Percentiles rank a stretch among this genome's conserved stretches.
phyloP scores from a whole-genome alignment of 2,888 invertebrate genomes.

The Tenthredo amoena region DNA sequence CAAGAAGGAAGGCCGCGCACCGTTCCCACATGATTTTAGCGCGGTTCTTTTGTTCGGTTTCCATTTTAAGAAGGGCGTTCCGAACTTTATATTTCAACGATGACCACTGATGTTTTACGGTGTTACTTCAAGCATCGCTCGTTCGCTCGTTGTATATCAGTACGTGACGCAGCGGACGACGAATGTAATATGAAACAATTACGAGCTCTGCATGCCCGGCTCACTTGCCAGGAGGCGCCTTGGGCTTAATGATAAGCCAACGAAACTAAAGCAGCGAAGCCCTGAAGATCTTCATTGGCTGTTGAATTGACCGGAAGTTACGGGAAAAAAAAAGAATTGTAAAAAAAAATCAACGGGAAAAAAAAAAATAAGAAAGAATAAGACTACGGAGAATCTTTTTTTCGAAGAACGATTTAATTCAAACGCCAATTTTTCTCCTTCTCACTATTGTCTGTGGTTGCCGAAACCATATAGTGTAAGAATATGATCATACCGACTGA shows the following conservation, averaged over 20 bases:
- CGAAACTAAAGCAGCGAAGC: background rate
- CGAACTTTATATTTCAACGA: conserved; percentile 17
- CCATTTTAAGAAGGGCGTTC: conserved; percentile 32
- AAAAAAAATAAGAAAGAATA: background rate
- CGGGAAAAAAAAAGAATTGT: background rate
- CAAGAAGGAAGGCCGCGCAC: conserved; percentile 60
- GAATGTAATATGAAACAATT: conserved; percentile 52
- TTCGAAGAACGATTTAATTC: background rate
- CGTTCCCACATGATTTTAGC: conserved; percentile 61
- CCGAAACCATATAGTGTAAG: background rate
- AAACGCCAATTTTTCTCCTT: background rate
- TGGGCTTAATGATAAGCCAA: conserved; percentile 34
- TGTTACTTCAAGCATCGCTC: conserved; percentile 45
- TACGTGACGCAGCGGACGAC: conserved; percentile 47
- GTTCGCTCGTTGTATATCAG: conserved; percentile 44
- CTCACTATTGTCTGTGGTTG: background rate
- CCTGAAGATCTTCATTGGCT: conserved; percentile 26
- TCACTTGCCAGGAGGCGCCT: conserved; percentile 44
- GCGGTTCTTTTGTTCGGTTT: conserved; percentile 18
- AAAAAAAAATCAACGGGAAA: no score
- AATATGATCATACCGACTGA: background rate
- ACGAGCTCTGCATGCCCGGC: conserved; percentile 42
- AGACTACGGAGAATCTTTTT: background rate
- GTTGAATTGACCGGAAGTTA: background rate
- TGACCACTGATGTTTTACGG: conserved; percentile 32